Evolutionary conservation across 2,113 vertebrate genomes (phyloP).

Genomic region (Chloropsis hardwickii): DNA sequence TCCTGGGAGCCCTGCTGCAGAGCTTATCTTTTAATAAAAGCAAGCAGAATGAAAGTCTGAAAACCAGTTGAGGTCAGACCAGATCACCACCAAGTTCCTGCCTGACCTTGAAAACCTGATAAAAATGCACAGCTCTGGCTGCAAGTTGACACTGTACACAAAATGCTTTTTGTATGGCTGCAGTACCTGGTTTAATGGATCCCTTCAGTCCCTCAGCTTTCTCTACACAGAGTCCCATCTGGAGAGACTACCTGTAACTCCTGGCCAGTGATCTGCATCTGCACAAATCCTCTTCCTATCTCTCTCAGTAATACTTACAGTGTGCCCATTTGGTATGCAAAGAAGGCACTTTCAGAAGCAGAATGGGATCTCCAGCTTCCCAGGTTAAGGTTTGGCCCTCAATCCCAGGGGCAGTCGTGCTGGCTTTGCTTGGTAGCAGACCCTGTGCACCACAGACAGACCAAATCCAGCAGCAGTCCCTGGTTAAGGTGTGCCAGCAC

Average conservation of each 20-base stretch:
- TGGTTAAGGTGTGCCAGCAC: background rate
- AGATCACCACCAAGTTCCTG: background rate
- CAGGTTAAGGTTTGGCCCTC: background rate
- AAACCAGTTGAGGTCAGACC: slow-evolving; percentile 6
- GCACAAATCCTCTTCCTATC: background rate
- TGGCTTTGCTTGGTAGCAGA: background rate
- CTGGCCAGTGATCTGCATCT: background rate
- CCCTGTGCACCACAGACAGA: fast-evolving
- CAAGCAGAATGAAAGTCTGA: background rate
- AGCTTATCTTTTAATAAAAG: background rate
- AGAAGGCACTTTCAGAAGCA: background rate
- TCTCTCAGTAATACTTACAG: background rate
- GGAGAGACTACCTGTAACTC: background rate
- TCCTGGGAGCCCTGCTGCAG: background rate
- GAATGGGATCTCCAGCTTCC: background rate
- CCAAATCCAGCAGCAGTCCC: background rate
- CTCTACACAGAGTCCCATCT: background rate
- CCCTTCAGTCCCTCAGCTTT: background rate
- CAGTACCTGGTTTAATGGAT: background rate
- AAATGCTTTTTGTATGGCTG: background rate
- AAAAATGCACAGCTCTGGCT: slow-evolving; percentile 44
- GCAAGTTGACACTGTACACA: slow-evolving; percentile 43
- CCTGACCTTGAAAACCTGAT: slow-evolving; percentile 55
- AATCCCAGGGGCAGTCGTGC: background rate
- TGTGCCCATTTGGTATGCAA: background rate